Base-by-base conservation (phyloP, 2,113 vertebrate species). In the Craseonycteris thonglongyai region DNA sequence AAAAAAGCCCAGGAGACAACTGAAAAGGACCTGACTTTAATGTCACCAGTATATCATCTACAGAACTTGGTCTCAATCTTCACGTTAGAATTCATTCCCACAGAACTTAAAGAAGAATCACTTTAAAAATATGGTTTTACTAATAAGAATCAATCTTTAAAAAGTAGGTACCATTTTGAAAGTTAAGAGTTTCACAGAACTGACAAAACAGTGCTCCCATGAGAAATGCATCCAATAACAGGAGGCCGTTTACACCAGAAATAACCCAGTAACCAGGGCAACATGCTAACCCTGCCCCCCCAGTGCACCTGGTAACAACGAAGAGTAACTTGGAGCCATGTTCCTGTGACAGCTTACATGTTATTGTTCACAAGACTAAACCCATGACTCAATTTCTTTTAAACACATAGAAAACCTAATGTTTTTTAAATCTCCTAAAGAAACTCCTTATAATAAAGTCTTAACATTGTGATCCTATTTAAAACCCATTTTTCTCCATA, bases 61-160 rank as follows among this genome's bases (percentile, higher is more conserved):
- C 86, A n/a, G 24, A 59, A 19, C 38, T 21, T 1, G 2, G 65
- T 26, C 68, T 6, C 18, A 28, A 14, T 30, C 15, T 35, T 16
- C 28, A 59, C 3, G 49, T 1, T 1, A 63, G 22, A 42, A 10
- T 40, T 38, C 58, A 7, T 0, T 11, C 56, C 10, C 3, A 1
- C 9, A 38, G 61, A 59, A 13, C 28, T 15, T 16, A 4, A 5
- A 14, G 12, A 6, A 6, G 33, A 11, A 28, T 24, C 33, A 14
- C n/a, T 40, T 56, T 18, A 4, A 21, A 28, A 78, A 4, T 0
- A 16, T 0, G 33, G 15, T 38, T 68, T 28, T 6, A n/a, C 51
- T 5, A 21, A 35, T 5, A 21, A 35, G 68, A 85, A 30, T 30
- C 35, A 0, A 8, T 19, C 16, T 35, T 11, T 24, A 22, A 18